Conservation (phyloP, 1,140 invertebrate species). For the Diprion similis region DNA sequence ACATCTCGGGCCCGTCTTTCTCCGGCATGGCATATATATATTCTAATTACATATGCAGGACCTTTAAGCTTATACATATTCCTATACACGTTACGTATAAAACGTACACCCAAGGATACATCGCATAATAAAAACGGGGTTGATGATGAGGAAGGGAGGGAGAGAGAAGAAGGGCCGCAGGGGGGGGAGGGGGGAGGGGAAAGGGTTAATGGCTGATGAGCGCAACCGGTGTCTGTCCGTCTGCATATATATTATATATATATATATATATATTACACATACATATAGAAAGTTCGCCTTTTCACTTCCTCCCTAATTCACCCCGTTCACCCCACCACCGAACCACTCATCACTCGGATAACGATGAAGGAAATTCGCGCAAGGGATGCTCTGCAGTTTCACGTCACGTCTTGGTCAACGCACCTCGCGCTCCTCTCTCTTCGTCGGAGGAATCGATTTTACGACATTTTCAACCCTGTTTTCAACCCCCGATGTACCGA, state of each 20-base stretch:
- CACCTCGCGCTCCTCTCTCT: not conserved
- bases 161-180: conserved; percentile 15
- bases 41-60: conserved; percentile 45
- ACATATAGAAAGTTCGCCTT: no score
- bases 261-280: no score
- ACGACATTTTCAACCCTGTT: conserved; percentile 30
- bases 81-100: no score
- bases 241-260: no score
- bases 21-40: not conserved
- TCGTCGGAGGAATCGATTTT: conserved; percentile 4
- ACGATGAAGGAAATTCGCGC: not conserved
- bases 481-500: conserved; percentile 24
- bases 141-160: not conserved
- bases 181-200: conserved; percentile 36
- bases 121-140: not conserved
- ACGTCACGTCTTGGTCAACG: conserved; percentile 1
- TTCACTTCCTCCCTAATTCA: no score
- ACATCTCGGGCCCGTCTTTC: no score
- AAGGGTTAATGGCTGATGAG: conserved; percentile 49
- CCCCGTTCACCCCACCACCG: not conserved
- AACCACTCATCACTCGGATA: not conserved
- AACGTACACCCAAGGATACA: no score
- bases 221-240: conserved; percentile 54
- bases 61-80: conserved; percentile 26
- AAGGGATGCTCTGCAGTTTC: conserved; percentile 5